Evolutionary conservation across 2,113 vertebrate genomes (phyloP).

Genomic region (Tinamus guttatus): DNA sequence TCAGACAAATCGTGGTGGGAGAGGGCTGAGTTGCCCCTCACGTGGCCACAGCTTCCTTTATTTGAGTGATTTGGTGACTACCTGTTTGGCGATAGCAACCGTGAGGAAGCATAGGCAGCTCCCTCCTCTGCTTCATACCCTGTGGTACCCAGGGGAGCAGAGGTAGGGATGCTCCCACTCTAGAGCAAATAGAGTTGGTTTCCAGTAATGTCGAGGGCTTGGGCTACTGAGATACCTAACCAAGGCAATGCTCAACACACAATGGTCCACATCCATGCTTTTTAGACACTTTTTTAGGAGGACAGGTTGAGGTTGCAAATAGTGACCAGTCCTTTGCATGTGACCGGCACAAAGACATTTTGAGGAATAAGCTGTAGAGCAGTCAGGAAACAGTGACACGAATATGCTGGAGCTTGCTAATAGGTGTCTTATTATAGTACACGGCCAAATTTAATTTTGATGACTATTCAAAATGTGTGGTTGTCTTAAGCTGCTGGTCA

Average conservation of each 20-base stretch:
- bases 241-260: background rate
- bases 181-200: background rate
- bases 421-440: background rate
- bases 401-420: background rate
- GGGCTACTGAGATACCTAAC: background rate
- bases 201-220: background rate
- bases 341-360: background rate
- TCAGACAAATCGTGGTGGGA: background rate
- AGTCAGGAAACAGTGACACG: background rate
- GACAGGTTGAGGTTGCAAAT: background rate
- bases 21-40: background rate
- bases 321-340: background rate
- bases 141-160: background rate
- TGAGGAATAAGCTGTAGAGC: background rate
- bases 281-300: background rate
- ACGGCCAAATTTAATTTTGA: background rate
- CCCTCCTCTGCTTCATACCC: background rate
- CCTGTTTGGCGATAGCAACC: background rate
- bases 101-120: background rate
- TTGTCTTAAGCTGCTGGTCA: background rate
- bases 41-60: background rate
- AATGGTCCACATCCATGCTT: background rate
- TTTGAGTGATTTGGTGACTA: rapidly evolving
- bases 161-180: background rate
- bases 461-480: background rate